phyloP scores from a whole-genome alignment of 35 echinoderm and acorn worm species.

The Patiria miniata region DNA sequence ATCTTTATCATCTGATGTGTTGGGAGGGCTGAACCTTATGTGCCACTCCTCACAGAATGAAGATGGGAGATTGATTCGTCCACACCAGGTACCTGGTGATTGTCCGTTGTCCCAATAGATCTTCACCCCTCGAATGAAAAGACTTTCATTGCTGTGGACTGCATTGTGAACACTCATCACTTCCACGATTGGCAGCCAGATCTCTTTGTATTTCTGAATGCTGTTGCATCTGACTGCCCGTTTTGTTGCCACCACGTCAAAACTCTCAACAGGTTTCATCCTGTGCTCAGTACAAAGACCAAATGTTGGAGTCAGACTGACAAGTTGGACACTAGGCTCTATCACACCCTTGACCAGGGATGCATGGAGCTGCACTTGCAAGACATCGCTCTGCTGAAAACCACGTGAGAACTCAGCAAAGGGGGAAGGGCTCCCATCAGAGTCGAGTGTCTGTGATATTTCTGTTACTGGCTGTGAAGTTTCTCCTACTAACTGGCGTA shows the following conservation, averaged over 20 bases:
- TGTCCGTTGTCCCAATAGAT: slow-evolving; percentile 46
- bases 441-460: slow-evolving; percentile 43
- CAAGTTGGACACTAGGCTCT: slow-evolving; percentile 58
- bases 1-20: background rate
- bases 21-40: slow-evolving; percentile 19
- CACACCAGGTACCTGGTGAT: background rate
- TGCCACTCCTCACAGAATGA: background rate
- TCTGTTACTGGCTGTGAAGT: slow-evolving; percentile 26
- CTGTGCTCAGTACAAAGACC: slow-evolving; percentile 86
- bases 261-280: slow-evolving; percentile 65
- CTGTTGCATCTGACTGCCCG: background rate
- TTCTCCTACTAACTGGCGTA: background rate
- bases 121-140: slow-evolving; percentile 56
- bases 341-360: slow-evolving; percentile 56
- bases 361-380: slow-evolving; percentile 60
- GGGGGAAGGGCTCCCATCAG: slow-evolving; percentile 5
- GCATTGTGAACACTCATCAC: slow-evolving; percentile 61
- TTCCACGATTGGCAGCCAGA: slow-evolving; percentile 77
- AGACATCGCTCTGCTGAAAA: slow-evolving; percentile 56
- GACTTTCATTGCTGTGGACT: slow-evolving; percentile 66
- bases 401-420: slow-evolving; percentile 62
- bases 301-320: slow-evolving; percentile 74
- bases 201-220: slow-evolving; percentile 49
- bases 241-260: slow-evolving; percentile 56
- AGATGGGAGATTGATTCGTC: background rate